These are phyloP conservation scores for Phalangium opilio DNA, from an alignment of 2,888 invertebrate genomes.

Conservation along the genomic window DNA sequence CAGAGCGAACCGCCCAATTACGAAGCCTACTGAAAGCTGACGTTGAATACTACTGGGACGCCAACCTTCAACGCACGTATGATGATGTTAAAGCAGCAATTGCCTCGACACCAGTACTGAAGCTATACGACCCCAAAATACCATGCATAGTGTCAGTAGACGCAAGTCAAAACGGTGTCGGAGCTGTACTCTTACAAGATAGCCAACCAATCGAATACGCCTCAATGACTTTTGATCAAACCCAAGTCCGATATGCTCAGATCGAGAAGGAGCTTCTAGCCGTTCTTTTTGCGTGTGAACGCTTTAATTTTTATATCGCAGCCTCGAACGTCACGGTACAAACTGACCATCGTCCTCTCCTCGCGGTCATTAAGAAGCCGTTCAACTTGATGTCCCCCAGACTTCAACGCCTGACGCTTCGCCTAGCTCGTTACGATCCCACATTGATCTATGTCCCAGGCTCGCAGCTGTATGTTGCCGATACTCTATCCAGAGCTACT, in stretches of 20 bases:
- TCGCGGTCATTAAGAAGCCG: slow-evolving; percentile 26
- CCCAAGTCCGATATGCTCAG: slow-evolving; percentile 27
- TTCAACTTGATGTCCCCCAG: slow-evolving; percentile 27
- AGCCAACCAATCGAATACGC: slow-evolving; percentile 27
- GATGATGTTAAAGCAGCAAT: slow-evolving; percentile 23
- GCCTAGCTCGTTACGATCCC: slow-evolving; percentile 2
- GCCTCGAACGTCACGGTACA: slow-evolving; percentile 22
- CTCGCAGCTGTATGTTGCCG: slow-evolving; percentile 17
- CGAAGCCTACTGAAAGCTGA: not conserved
- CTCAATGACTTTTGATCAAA: slow-evolving; percentile 23
- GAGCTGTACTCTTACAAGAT: slow-evolving; percentile 24
- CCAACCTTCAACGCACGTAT: no score
- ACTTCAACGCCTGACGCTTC: slow-evolving; percentile 27
- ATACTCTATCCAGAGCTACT: slow-evolving; percentile 17
- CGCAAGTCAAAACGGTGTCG: slow-evolving; percentile 26
- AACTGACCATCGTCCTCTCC: slow-evolving; percentile 30
- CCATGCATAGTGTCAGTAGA: slow-evolving; percentile 24
- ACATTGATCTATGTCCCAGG: slow-evolving; percentile 9
- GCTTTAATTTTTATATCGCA: no score
- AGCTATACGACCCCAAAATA: slow-evolving; percentile 24
- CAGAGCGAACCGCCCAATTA: not conserved
- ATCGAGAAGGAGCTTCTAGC: no score
- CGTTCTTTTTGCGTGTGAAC: no score
- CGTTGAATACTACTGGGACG: slow-evolving; percentile 7
- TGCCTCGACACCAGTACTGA: slow-evolving; percentile 23